Evolutionary conservation across 2,113 vertebrate species (phyloP), one percentile per base, ranked within the genome.

Genomic region (Prolemur simus): DNA sequence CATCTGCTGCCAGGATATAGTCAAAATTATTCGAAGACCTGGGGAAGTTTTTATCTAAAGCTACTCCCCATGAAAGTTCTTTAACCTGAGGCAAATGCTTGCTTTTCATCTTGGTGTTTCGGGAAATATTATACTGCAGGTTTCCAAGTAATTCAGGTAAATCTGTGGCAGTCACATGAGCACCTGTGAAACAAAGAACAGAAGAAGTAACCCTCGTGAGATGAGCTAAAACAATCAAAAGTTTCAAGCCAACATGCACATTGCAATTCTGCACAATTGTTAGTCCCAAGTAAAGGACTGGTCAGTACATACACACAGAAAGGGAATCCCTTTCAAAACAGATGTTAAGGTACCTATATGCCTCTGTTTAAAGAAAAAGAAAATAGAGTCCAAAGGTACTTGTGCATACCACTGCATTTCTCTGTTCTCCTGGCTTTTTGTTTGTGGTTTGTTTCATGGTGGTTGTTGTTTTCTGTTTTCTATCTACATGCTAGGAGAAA

Each of bases 1-100:
- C 99, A 8, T 99, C 99, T 0, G 99, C 99, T 21, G 99, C 99
- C 98, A 99, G 98, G 96, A 99, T 98, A 95, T 99, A 99, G 98
- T 99, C 99, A 15, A 99, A 99, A 83, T 94, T 95, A 92, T 98
- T 98, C 4, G 98, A 99, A 71, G 98, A 97, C 1, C 78, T 98
- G 3, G 99, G 99, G 94, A 99, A 99, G 25, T 97, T 98, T 92
- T 99, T 97, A 91, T 99, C 99, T 96, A 99, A 96, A 18, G 99
- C 98, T 60, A 98, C 83, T 34, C 99, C 99, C 99, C 99, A 99
- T 52, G 98, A 98, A 9, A 99, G 98, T 93, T 99, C 99, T 6
- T 98, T 99, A 71, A 99, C 99, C 92, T 96, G 64, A 12, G 99
- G 99, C 34, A 98, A 98, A 86, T 99, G 99, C 82, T 98, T 99